These are phyloP conservation scores for Ursus arctos DNA, from an alignment of 2,113 vertebrate species.

Conservation along the genomic window DNA sequence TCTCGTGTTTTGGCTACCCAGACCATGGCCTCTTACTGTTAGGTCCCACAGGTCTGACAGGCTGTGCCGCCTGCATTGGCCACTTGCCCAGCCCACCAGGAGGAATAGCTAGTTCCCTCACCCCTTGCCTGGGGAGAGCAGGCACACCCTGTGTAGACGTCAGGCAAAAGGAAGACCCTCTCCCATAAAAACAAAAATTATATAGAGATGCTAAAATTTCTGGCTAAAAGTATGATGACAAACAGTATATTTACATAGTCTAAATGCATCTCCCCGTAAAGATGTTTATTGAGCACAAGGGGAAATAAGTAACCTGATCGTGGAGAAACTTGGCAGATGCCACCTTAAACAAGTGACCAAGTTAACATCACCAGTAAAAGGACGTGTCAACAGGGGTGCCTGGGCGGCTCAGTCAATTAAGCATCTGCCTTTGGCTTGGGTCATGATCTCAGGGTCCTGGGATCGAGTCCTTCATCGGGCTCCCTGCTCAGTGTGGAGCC, in stretches of 20 bases:
- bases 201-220: not conserved
- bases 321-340: not conserved
- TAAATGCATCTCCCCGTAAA: not conserved
- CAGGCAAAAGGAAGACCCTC: not conserved
- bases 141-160: not conserved
- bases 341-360: not conserved
- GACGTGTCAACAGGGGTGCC: not conserved
- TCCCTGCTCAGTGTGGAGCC: no score
- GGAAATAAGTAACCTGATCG: not conserved
- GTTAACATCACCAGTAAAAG: not conserved
- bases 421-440: no score
- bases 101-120: not conserved
- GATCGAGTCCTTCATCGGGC: no score
- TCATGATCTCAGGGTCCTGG: no score
- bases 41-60: not conserved
- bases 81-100: not conserved
- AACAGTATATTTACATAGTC: not conserved
- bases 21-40: not conserved
- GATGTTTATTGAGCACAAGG: not conserved
- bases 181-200: not conserved
- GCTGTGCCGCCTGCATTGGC: not conserved
- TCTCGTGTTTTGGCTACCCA: not conserved
- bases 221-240: not conserved
- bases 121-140: not conserved
- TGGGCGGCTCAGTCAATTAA: no score